A percentile compares a stretch with the other conserved stretches of the same genome.
These are phyloP conservation scores for Drosophila diplacantha DNA, from an alignment of 2,888 invertebrate genomes.

Conservation along the genomic window DNA sequence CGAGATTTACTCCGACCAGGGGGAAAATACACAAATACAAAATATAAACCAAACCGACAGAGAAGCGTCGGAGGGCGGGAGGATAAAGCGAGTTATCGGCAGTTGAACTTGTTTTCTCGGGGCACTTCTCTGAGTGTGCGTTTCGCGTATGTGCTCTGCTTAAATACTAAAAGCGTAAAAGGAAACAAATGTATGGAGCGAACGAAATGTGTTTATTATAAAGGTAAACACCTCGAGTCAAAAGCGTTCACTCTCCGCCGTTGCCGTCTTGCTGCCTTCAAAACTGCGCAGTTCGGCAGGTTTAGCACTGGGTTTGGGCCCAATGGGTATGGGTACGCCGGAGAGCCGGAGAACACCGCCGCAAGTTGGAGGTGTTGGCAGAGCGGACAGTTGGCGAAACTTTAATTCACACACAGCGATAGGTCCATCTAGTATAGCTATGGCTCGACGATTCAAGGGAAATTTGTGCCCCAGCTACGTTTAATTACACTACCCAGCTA, in stretches of 20 bases:
- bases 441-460: slow-evolving; percentile 31
- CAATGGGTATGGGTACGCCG: neutral
- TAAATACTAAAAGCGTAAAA: slow-evolving; percentile 51
- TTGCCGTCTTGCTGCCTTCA: slow-evolving; percentile 32
- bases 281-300: slow-evolving; percentile 56
- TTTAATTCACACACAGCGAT: slow-evolving; percentile 15
- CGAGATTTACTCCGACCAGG: slow-evolving; percentile 15
- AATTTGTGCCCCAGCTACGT: slow-evolving; percentile 34
- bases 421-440: neutral
- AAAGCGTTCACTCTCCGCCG: slow-evolving; percentile 46
- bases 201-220: slow-evolving; percentile 67
- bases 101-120: slow-evolving; percentile 59
- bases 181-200: slow-evolving; percentile 48
- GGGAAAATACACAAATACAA: slow-evolving; percentile 1
- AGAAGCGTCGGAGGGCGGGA: slow-evolving; percentile 9
- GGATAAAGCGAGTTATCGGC: slow-evolving; percentile 47
- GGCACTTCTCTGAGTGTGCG: slow-evolving; percentile 23
- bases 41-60: slow-evolving; percentile 1
- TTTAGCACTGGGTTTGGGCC: slow-evolving; percentile 3
- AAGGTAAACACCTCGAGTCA: slow-evolving; percentile 60
- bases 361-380: slow-evolving; percentile 17
- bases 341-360: slow-evolving; percentile 6
- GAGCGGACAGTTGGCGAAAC: slow-evolving; percentile 36
- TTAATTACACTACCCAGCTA: slow-evolving; percentile 48
- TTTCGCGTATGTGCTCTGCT: slow-evolving; percentile 54